A percentile compares a stretch with the other conserved stretches of the same genome.
phyloP scores from a whole-genome alignment of 2,797 vertebrate species.

The Artibeus jamaicensis region DNA sequence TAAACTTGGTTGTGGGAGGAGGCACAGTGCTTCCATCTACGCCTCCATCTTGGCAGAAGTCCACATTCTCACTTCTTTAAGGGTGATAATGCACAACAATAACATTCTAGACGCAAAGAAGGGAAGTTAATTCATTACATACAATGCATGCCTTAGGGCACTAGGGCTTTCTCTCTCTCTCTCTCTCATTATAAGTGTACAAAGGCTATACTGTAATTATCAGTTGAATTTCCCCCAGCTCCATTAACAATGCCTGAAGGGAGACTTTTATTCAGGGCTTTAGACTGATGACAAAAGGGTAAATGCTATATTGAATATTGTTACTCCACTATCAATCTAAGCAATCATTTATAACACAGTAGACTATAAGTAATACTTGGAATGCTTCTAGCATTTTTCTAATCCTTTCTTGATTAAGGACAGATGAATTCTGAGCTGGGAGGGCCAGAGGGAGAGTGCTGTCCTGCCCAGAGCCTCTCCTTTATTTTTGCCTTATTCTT shows the following conservation, averaged over 20 bases:
- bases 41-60: too few species aligned
- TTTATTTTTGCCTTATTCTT: not conserved
- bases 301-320: not conserved
- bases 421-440: not conserved
- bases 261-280: not conserved
- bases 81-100: not conserved
- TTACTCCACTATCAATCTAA: not conserved
- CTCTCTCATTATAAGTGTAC: not conserved
- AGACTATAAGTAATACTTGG: not conserved
- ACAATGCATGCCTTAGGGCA: not conserved
- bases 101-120: not conserved
- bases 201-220: not conserved
- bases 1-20: too few species aligned
- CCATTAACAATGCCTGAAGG: not conserved
- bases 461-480: not conserved
- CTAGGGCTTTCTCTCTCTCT: not conserved
- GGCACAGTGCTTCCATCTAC: too few species aligned
- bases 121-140: not conserved
- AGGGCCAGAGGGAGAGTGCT: not conserved
- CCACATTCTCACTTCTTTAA: constrained; percentile 18
- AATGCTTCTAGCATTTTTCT: not conserved
- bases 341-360: not conserved
- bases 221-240: not conserved
- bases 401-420: not conserved
- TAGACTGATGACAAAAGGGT: not conserved